Conservation (phyloP, 2,113 vertebrate species). For the Herpailurus yagouaroundi region DNA sequence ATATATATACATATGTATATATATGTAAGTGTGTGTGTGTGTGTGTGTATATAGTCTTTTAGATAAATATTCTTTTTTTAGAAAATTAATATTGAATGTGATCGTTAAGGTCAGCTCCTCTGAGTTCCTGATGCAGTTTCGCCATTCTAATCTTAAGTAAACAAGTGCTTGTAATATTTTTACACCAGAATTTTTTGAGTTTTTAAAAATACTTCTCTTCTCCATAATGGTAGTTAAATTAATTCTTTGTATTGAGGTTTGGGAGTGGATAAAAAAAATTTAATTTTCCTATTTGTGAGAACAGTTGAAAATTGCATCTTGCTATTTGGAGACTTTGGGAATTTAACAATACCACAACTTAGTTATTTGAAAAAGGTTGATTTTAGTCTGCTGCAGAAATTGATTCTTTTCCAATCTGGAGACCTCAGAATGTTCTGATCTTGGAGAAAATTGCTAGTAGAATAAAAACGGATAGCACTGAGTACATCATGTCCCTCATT, state of each 20-base stretch:
- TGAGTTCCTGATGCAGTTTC: background rate
- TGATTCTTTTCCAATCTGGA: constrained; percentile 52
- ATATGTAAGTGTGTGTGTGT: no score
- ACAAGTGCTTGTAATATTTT: background rate
- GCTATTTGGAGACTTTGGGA: constrained; percentile 12
- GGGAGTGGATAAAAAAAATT: background rate
- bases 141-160: constrained; percentile 9
- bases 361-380: constrained; percentile 41
- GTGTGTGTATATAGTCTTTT: background rate
- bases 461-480: constrained; percentile 29
- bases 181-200: background rate
- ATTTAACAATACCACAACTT: constrained; percentile 10
- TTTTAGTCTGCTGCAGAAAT: constrained; percentile 49
- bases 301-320: constrained; percentile 25
- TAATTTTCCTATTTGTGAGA: constrained; percentile 35
- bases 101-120: background rate
- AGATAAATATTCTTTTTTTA: background rate
- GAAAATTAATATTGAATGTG: constrained; percentile 2
- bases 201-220: background rate
- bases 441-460: constrained; percentile 63
- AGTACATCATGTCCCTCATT: background rate
- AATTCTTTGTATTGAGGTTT: constrained; percentile 40
- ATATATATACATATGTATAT: background rate
- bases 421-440: constrained; percentile 65
- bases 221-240: background rate